Conservation (phyloP, 1,140 invertebrate genomes). For the Drosophila ohnishii region DNA sequence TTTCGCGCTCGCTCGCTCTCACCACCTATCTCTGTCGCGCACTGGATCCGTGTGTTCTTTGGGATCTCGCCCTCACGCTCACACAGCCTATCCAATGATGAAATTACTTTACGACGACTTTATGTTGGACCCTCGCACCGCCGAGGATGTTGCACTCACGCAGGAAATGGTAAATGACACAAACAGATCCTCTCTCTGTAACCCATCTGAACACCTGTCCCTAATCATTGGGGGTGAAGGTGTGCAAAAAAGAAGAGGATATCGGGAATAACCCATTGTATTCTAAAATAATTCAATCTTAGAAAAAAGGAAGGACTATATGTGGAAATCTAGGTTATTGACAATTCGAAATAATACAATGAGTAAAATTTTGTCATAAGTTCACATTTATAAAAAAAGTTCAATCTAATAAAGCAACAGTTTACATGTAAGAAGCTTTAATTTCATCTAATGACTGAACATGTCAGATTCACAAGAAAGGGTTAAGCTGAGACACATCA, state of each 20-base stretch:
- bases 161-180: constrained; percentile 80
- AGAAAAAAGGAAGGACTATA: not conserved
- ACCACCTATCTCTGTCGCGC: constrained; percentile 30
- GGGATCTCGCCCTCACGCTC: constrained; percentile 35
- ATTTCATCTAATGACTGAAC: constrained; percentile 3
- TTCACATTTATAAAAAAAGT: not conserved
- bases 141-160: constrained; percentile 79
- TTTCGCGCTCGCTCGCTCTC: constrained; percentile 18
- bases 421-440: not conserved
- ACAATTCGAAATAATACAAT: no score
- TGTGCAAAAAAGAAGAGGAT: not conserved
- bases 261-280: not conserved
- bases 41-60: constrained; percentile 57
- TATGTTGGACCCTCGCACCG: constrained; percentile 74
- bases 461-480: not conserved
- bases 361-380: not conserved
- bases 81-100: constrained; percentile 70
- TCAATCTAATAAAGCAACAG: not conserved
- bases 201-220: not conserved
- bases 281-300: not conserved
- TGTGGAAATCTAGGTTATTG: not conserved
- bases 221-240: not conserved
- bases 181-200: constrained; percentile 1
- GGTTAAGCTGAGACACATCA: constrained; percentile 4
- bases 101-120: constrained; percentile 82